Evolutionary conservation across 2,797 vertebrate genomes (phyloP), one percentile per base, ranked within the genome.

Genomic region (Syndactyla subalaris): DNA sequence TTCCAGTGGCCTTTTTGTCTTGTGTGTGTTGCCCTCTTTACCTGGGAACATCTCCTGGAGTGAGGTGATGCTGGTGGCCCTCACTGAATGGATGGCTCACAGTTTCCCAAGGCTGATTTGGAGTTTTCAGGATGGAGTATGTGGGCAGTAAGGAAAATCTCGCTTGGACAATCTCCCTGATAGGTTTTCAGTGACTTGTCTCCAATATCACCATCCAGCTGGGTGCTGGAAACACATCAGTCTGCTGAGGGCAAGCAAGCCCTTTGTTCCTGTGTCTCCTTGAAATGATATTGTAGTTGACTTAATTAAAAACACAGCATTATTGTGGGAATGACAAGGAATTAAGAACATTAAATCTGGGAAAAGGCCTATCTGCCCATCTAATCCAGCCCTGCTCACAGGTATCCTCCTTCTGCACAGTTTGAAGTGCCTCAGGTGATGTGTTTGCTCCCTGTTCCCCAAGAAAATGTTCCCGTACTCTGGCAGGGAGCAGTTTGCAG

Each of bases 291-390:
- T 65, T 86, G 91, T 57, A 92, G 26, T 63, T 83, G 34, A 8
- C 59, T 88, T 94, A 86, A 96, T 96, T 84, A 95, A 96, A 88
- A 81, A 14, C 77, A 68, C 67, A 68, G 45, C 61, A 0, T 91
- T 39, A 14, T 76, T 74, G 84, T 41, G 79, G 76, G 85, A 81
- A 88, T 68, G 66, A 66, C 57, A 61, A 49, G 32, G 85, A 88
- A 94, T 83, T 67, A 74, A 39, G 12, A 17, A 94, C 85, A 75
- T 94, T 51, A 92, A 71, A 94, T 93, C 88, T 86, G 73, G 79
- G 90, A 22, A 61, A 92, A 84, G 67, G 41, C 45, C 52, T 88
- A 68, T 83, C 80, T 79, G 86, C 20, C 49, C 24, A 52, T 74
- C 68, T 72, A 6, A 87, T 38, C 62, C 81, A 75, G 92, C 85